Evolutionary conservation across 2,797 vertebrate genomes (phyloP).

Genomic region (Tokudaia muenninki): DNA sequence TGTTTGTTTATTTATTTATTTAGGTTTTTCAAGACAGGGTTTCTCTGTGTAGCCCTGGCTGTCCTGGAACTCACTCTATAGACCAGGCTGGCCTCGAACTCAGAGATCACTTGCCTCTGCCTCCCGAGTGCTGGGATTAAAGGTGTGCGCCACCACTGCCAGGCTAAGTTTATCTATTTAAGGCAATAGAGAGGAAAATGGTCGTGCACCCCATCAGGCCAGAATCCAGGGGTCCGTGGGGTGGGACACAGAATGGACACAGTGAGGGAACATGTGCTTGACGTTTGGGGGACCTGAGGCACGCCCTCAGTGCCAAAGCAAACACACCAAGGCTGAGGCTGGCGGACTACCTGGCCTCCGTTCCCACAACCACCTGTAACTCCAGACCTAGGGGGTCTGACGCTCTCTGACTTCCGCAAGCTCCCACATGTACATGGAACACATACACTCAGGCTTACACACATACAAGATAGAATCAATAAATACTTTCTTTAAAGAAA

Average conservation of each 20-base stretch:
- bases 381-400: neutral
- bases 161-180: neutral
- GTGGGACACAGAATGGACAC: too few species aligned
- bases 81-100: neutral
- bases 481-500: constrained; percentile 1
- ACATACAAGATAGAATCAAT: neutral
- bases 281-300: neutral
- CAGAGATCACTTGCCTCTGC: neutral
- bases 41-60: neutral
- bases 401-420: too few species aligned
- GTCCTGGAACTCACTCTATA: neutral
- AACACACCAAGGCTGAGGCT: neutral
- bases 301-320: neutral
- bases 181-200: neutral
- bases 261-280: neutral
- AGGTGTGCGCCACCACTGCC: too few species aligned
- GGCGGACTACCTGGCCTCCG: neutral
- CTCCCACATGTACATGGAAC: neutral
- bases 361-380: neutral
- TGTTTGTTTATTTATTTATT: neutral
- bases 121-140: neutral
- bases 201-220: neutral
- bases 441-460: neutral
- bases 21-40: neutral
- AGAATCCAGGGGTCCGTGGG: neutral